These are phyloP conservation scores for Eueremaeus valkanovi DNA, from an alignment of 2,888 invertebrate genomes.

Conservation along the genomic window DNA sequence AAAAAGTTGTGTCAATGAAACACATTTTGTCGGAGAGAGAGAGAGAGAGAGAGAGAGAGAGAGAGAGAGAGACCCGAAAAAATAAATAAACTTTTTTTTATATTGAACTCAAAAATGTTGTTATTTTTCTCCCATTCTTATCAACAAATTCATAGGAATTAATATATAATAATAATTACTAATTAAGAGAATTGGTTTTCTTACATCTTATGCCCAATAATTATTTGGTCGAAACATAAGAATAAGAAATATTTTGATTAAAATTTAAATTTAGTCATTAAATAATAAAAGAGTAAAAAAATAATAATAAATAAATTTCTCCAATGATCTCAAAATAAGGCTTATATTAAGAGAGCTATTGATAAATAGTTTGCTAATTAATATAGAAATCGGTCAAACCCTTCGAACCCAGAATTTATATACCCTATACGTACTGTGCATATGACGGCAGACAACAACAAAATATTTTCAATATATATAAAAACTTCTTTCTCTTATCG, in stretches of 20 bases:
- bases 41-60: background rate
- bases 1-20: conserved; percentile 1
- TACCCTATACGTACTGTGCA: background rate
- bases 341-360: background rate
- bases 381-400: conserved; percentile 15
- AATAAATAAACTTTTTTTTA: no score
- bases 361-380: conserved; percentile 5
- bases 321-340: no score
- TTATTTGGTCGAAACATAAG: background rate
- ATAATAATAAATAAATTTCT: background rate
- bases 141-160: no score
- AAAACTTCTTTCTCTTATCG: background rate
- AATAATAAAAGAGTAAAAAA: background rate
- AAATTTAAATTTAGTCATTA: conserved; percentile 11
- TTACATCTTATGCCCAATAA: no score
- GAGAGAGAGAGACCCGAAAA: no score
- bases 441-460: no score
- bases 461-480: background rate
- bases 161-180: no score
- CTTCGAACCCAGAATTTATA: background rate
- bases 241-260: conserved; percentile 3
- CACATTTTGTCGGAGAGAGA: background rate
- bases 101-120: no score
- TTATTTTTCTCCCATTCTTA: no score
- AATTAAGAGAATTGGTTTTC: no score